Evolutionary conservation across 1,140 invertebrate genomes (phyloP).

Genomic region (Atta colombica): DNA sequence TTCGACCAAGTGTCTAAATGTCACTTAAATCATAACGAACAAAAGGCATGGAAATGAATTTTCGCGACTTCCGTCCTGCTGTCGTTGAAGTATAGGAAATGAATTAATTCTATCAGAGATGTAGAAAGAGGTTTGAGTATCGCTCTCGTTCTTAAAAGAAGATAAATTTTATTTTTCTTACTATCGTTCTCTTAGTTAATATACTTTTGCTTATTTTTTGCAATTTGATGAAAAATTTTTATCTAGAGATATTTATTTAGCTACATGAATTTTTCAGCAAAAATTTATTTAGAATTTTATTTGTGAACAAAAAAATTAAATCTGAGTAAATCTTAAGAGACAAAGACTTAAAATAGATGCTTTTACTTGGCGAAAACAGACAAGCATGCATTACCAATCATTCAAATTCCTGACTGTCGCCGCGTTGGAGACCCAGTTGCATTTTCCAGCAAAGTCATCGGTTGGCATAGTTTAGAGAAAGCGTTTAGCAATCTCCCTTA

Average conservation of each 20-base stretch:
- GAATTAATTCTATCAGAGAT: slow-evolving; percentile 40
- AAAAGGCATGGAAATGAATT: slow-evolving; percentile 67
- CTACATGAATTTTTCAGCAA: background rate
- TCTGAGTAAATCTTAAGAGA: background rate
- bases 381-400: slow-evolving; percentile 10
- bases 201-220: background rate
- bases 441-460: slow-evolving; percentile 58
- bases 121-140: slow-evolving; percentile 1
- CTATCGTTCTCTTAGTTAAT: background rate
- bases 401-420: slow-evolving; percentile 66
- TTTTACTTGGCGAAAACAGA: background rate
- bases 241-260: background rate
- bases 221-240: background rate
- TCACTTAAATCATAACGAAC: slow-evolving; percentile 48
- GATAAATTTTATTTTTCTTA: background rate
- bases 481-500: slow-evolving; percentile 80
- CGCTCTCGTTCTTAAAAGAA: background rate
- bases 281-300: background rate
- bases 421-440: slow-evolving; percentile 66
- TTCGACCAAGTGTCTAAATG: background rate
- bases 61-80: slow-evolving; percentile 55
- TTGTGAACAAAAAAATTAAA: background rate
- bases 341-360: background rate
- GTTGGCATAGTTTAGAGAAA: slow-evolving; percentile 78
- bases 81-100: slow-evolving; percentile 76